Percentiles rank a stretch among this genome's conserved stretches.
Conservation (phyloP, 2,888 invertebrate species). For the Pollenia angustigena region DNA sequence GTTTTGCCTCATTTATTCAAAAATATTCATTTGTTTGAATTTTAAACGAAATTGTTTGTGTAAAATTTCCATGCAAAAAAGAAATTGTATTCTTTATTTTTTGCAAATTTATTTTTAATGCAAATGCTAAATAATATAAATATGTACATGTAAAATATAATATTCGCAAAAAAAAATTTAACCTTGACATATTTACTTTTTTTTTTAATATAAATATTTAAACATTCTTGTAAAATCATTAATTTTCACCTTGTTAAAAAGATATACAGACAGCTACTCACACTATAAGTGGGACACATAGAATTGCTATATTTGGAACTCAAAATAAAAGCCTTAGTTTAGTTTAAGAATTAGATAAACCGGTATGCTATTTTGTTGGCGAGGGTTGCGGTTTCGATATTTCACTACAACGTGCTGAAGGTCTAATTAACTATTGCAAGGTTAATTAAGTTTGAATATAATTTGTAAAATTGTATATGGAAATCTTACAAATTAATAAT, state of each 20-base stretch:
- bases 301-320: conserved; percentile 42
- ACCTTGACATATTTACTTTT: conserved; percentile 72
- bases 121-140: conserved; percentile 14
- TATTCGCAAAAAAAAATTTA: conserved; percentile 38
- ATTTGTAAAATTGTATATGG: no score
- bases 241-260: conserved; percentile 74
- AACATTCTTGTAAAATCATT: conserved; percentile 72
- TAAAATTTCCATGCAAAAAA: conserved; percentile 65
- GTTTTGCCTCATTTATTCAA: conserved; percentile 48
- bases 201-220: conserved; percentile 56
- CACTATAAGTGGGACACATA: no score
- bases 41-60: conserved; percentile 34
- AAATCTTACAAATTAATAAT: no score
- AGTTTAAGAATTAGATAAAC: no score
- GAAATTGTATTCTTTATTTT: conserved; percentile 3
- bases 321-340: no score
- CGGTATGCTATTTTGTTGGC: no score
- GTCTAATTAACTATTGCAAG: no score
- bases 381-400: no score
- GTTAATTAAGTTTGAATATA: no score
- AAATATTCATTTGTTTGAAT: conserved; percentile 41
- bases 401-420: no score
- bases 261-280: neutral
- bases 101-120: conserved; percentile 33
- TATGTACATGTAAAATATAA: conserved; percentile 16